Conservation (phyloP, 2,888 invertebrate genomes). For the Callyntrura sp. region DNA sequence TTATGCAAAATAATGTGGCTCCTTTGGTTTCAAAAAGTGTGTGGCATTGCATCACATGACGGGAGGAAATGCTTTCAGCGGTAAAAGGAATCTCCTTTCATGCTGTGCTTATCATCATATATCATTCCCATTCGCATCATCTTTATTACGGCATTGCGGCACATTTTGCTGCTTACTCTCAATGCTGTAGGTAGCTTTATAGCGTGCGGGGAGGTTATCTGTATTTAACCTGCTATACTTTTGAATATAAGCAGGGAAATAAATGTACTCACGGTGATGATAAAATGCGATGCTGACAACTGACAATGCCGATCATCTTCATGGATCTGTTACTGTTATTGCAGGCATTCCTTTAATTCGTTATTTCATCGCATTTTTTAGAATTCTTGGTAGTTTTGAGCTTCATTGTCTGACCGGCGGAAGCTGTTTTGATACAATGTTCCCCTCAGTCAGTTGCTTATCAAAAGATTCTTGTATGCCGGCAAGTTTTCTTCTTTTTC, state of each 20-base stretch:
- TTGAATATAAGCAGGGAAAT: slow-evolving; percentile 26
- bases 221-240: slow-evolving; percentile 16
- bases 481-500: slow-evolving; percentile 3
- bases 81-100: slow-evolving; percentile 41
- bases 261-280: slow-evolving; percentile 31
- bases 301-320: slow-evolving; percentile 43
- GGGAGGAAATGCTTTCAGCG: neutral
- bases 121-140: slow-evolving; percentile 50
- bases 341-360: slow-evolving; percentile 47
- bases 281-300: neutral
- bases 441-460: neutral
- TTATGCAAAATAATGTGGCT: slow-evolving; percentile 1
- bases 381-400: slow-evolving; percentile 38
- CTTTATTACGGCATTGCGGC: neutral
- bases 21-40: slow-evolving; percentile 54
- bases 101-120: slow-evolving; percentile 71
- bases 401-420: slow-evolving; percentile 53
- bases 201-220: too few relatives aligned
- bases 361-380: slow-evolving; percentile 1
- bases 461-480: slow-evolving; percentile 15
- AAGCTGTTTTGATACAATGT: slow-evolving; percentile 64
- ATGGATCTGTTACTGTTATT: slow-evolving; percentile 32
- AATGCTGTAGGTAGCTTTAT: too few relatives aligned
- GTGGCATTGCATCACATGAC: slow-evolving; percentile 52
- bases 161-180: too few relatives aligned